Evolutionary conservation across 2,888 invertebrate genomes (phyloP), one percentile per base, ranked within the genome.

Genomic region (Listrodromus nycthemerus): DNA sequence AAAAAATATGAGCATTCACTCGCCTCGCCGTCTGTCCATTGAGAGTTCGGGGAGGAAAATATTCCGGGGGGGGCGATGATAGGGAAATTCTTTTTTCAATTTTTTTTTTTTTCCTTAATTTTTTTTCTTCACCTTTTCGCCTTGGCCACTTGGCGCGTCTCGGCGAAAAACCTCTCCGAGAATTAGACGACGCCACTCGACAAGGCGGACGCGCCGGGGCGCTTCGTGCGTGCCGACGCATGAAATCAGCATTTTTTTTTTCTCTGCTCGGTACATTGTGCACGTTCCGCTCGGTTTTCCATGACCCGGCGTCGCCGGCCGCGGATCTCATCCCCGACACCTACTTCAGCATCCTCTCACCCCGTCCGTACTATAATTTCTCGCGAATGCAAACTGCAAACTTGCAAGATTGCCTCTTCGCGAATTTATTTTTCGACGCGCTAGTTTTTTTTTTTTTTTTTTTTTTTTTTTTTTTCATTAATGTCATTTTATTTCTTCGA

Each of bases 221-320:
- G 55, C 70, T 80, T 69, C 67, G 86, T 86, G 85, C 86, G 88
- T 87, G 88, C 87, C 87, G 86, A 88, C 87, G 89, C 88, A 87
- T 89, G 87, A 89, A 89, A 89, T 89, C 86, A 87, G 85, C 88
- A 88, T 88, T 87, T 87, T 85, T 85, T 33, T 41, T 61, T 55
- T 33, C 33, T 52, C 48, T 58, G 30, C 80, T 48, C 19, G 65
- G 65, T 74, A 55, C 76, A 80, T 63, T 83, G 76, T 71, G 73
- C 83, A 83, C 76, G 76, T 80, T 83, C 76, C 58, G 45, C 71
- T 61, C 74, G 41, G 66, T 63, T 69, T 63, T 80, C 70, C 41
- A 61, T 50, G 48, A 55, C 58, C 37, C 45, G 65, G 55, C 75
- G 48, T 76, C 71, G 50, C 61, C 7, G 1, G 27, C 30, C 61